Evolutionary conservation across 92 coral and sea anemone genomes (phyloP), one percentile per base, ranked within the genome.

Genomic region (Phenganax stokvisi): DNA sequence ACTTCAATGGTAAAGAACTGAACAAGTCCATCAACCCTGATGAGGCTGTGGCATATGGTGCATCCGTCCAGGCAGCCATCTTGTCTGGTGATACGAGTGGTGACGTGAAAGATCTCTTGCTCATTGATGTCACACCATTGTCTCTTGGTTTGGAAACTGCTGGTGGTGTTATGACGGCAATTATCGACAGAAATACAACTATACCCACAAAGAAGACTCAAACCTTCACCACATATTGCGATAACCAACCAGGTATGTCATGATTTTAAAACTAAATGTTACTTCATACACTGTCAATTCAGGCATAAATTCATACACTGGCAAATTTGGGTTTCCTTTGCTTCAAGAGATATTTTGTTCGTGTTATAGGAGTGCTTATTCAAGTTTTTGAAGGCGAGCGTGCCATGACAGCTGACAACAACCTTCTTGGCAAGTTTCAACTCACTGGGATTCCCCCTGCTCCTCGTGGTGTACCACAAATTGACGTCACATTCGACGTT

Each of bases 381-480:
- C 96, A 91, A 81, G 97, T 93, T 66, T 93, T 82, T 85, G 97
- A 93, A 76, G 97, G 97, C 6, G 97, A 93, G 65, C 92, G 97
- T 77, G 86, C 89, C 10, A 88, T 93, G 91, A 93, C 97, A 16
- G 31, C 60, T 28, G 90, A 87, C 75, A 93, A 93, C 88, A 20
- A 20, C 25, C 25, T 20, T 20, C 25, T 20, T 20, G 25, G 25
- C 25, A 20, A 20, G 25, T 20, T 90, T 89, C 86, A 76, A 90
- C 89, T 93, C 56, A 87, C 97, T 62, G 97, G 97, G 25, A 93
- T 93, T 58, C 97, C 97, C 11, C 97, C 97, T 16, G 97, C 97
- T 10, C 97, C 97, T 47, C 87, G 97, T 12, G 96, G 96, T 65
- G 97, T 92, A 16, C 97, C 97, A 9, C 97, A 90, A 74, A 89